Conservation (phyloP, 2,113 vertebrate genomes). For the Coturnix japonica region DNA sequence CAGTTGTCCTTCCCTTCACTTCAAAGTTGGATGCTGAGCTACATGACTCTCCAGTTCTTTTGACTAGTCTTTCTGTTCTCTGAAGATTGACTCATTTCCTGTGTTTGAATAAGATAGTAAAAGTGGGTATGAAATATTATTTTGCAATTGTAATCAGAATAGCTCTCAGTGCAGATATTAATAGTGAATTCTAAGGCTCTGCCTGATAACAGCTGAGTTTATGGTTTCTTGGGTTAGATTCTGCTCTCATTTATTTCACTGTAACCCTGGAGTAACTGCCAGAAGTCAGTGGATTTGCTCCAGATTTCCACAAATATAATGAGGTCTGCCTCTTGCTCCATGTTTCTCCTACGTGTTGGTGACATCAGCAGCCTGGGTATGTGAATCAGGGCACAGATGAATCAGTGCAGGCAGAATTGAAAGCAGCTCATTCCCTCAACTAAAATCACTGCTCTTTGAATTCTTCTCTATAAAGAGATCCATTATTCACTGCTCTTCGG, state of each 20-base stretch:
- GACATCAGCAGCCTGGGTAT: background rate
- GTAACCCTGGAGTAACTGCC: slow-evolving; percentile 21
- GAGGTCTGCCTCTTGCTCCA: background rate
- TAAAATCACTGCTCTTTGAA: background rate
- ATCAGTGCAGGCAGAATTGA: slow-evolving; percentile 11
- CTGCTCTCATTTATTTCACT: slow-evolving; percentile 34
- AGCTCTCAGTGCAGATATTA: slow-evolving; percentile 68
- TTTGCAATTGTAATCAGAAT: slow-evolving; percentile 72
- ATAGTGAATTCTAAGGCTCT: slow-evolving; percentile 63
- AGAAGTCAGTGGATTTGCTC: background rate
- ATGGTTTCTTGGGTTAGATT: slow-evolving; percentile 46
- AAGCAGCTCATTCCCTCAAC: background rate
- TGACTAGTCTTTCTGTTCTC: slow-evolving; percentile 60
- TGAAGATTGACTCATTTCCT: slow-evolving; percentile 72
- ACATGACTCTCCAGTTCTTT: slow-evolving; percentile 33
- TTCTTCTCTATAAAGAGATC: background rate
- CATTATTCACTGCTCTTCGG: background rate
- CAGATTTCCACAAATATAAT: slow-evolving; percentile 1
- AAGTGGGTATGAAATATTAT: slow-evolving; percentile 70
- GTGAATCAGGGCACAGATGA: background rate
- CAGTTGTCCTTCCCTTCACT: slow-evolving; percentile 40
- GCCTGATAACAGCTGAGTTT: slow-evolving; percentile 58
- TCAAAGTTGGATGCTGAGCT: slow-evolving; percentile 53
- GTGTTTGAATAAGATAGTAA: slow-evolving; percentile 73
- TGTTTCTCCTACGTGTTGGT: background rate